A percentile compares a stretch with the other conserved stretches of the same genome.
Conservation (phyloP, 2,113 vertebrate species). For the Lethenteron reissneri region DNA sequence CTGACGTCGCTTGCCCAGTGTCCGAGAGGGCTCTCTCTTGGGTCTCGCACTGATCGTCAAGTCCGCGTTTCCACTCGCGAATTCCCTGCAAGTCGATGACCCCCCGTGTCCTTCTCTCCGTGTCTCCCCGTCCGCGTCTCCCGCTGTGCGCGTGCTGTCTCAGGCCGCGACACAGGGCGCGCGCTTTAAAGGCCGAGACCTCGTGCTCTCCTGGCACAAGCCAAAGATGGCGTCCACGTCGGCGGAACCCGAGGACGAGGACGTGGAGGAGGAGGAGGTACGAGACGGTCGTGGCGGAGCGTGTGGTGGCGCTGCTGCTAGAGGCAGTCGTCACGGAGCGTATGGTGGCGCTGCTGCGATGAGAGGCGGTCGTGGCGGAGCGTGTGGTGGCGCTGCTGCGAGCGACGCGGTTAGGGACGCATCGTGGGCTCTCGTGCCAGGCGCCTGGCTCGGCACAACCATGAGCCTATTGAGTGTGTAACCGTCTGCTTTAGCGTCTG, state of each 20-base stretch:
- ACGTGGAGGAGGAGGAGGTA: constrained; percentile 53
- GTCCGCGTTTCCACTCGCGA: too few relatives aligned
- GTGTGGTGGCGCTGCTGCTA: too few relatives aligned
- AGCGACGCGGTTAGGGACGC: too few relatives aligned
- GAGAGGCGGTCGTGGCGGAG: neutral
- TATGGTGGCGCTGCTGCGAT: too few relatives aligned
- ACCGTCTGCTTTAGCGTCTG: neutral
- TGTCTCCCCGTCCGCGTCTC: neutral
- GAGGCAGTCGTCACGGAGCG: too few relatives aligned
- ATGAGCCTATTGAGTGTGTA: neutral
- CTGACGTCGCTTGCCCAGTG: too few relatives aligned
- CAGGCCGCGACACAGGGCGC: constrained; percentile 88
- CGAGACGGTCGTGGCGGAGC: neutral
- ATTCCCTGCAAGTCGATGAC: too few relatives aligned
- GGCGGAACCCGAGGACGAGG: constrained; percentile 67
- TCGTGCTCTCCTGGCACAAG: constrained; percentile 91
- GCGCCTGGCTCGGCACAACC: too few relatives aligned
- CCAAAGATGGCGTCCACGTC: constrained; percentile 68
- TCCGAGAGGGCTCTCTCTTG: neutral
- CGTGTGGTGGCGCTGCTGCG: too few relatives aligned
- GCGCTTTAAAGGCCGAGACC: constrained; percentile 73
- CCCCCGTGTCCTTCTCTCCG: too few relatives aligned
- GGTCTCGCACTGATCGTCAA: neutral
- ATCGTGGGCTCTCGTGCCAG: too few relatives aligned
- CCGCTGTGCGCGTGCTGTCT: constrained; percentile 10